Evolutionary conservation across 2,888 invertebrate genomes (phyloP), one percentile per base, ranked within the genome.

Genomic region (Euclidia mi): DNA sequence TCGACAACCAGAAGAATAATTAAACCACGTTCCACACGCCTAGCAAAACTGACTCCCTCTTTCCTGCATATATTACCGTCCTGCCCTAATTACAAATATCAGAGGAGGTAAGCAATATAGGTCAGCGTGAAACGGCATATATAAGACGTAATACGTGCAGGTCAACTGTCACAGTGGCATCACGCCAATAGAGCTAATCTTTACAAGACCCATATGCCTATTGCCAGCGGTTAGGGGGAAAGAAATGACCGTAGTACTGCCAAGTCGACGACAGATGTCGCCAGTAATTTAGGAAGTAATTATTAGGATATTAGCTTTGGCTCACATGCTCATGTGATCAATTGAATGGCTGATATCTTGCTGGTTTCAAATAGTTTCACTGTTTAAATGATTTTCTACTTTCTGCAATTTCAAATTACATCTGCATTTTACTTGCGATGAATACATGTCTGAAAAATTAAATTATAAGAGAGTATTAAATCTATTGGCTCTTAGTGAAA

Each of bases 141-240:
- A 64, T 69, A 56, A 53, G 44, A 49, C 53, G 56, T 62, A 70
- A 65, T 69, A 68, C 48, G 65, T 51, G 63, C 71, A 76, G 76
- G 79, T 79, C 76, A 78, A 72, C 65, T 61, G 71, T 69, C 67
- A 73, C 45, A 64, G 52, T 82, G 85, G 86, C 85, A 70, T 69
- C 45, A 64, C 78, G 87, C 85, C 86, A 86, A 79, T 77, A 75
- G 71, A 78, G 79, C 80, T 83, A 79, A 84, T 81, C 81, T 81
- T 77, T 65, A 75, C 69, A 73, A 67, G 66, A 69, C 60, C 65
- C 58, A 75, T 76, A 81, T 71, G 82, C 83, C 84, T 82, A 84
- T 85, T 81, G 81, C 65, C 76, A 65, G 70, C 68, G 64, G 57
- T 55, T 60, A 65, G 64, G 62, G 53, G 47, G 58, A 46, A 73